These are phyloP conservation scores for Holocentrus rufus DNA, from an alignment of 2,797 vertebrate species.

Conservation along the genomic window DNA sequence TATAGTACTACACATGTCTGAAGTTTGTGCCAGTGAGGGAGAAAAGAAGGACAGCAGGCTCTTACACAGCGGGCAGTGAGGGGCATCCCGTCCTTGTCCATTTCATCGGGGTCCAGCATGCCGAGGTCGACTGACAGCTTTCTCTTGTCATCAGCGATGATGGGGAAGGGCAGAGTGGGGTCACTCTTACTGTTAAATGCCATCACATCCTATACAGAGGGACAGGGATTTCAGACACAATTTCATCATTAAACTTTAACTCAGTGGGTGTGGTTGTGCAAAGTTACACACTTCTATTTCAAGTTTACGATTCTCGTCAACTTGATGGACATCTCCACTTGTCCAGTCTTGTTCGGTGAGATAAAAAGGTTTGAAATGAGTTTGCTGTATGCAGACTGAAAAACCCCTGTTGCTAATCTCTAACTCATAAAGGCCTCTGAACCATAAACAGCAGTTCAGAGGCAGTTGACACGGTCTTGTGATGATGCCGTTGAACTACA, in stretches of 20 bases:
- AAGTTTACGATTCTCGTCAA: not conserved
- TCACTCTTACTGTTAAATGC: conserved; percentile 78
- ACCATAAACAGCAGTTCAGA: not conserved
- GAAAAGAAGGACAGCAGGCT: conserved; percentile 23
- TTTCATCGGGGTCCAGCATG: conserved; percentile 96
- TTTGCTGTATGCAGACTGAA: not conserved
- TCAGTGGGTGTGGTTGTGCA: not conserved
- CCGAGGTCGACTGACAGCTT: conserved; percentile 89
- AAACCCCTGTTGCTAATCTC: conserved; percentile 12
- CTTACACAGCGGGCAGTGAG: conserved; percentile 96
- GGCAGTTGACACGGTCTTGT: not conserved
- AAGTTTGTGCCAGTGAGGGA: too few species aligned
- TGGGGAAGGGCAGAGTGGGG: conserved; percentile 89
- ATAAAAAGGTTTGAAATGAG: not conserved
- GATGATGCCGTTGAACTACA: not conserved
- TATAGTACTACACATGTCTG: not conserved
- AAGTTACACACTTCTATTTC: not conserved
- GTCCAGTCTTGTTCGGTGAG: not conserved
- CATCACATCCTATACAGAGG: conserved; percentile 87
- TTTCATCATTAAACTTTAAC: not conserved
- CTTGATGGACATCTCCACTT: not conserved
- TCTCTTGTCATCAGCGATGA: conserved; percentile 92
- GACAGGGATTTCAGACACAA: conserved; percentile 3
- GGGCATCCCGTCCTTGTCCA: conserved; percentile 88
- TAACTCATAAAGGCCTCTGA: not conserved